A percentile compares a stretch with the other conserved stretches of the same genome.
These are phyloP conservation scores for Scatophagus argus DNA, from an alignment of 2,113 vertebrate species.

Conservation along the genomic window DNA sequence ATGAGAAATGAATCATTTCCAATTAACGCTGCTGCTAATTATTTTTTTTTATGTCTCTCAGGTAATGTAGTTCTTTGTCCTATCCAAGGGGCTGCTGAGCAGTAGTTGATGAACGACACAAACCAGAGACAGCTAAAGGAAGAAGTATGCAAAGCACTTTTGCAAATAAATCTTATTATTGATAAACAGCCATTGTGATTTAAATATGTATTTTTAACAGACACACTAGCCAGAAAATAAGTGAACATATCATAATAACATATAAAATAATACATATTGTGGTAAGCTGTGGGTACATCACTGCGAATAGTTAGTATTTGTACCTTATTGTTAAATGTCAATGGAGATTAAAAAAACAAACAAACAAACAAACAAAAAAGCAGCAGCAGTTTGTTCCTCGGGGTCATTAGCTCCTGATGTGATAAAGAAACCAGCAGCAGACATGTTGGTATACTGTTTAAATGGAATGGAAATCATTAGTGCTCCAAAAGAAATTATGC, in stretches of 20 bases:
- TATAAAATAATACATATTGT: neutral
- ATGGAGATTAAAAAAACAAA: neutral
- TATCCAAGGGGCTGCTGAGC: neutral
- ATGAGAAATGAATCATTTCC: neutral
- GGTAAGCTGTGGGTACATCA: neutral
- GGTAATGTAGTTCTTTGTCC: neutral
- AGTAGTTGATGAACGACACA: neutral
- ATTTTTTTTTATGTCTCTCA: neutral
- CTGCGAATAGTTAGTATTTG: neutral
- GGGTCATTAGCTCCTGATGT: slow-evolving; percentile 28
- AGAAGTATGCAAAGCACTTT: neutral
- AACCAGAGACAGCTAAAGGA: too few relatives aligned
- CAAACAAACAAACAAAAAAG: neutral
- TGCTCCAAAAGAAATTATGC: slow-evolving; percentile 22
- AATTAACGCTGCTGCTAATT: slow-evolving; percentile 1
- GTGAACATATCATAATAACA: neutral
- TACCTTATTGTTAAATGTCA: neutral
- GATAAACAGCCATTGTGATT: neutral
- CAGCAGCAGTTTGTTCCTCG: slow-evolving; percentile 24
- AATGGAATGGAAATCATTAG: slow-evolving; percentile 37
- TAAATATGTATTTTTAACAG: neutral
- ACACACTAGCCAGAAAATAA: neutral
- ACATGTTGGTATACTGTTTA: neutral
- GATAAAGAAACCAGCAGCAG: slow-evolving; percentile 32
- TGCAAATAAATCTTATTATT: neutral